A percentile compares a stretch with the other conserved stretches of the same genome.
Conservation (phyloP, 2,888 invertebrate genomes). For the Leptopilina syphax region DNA sequence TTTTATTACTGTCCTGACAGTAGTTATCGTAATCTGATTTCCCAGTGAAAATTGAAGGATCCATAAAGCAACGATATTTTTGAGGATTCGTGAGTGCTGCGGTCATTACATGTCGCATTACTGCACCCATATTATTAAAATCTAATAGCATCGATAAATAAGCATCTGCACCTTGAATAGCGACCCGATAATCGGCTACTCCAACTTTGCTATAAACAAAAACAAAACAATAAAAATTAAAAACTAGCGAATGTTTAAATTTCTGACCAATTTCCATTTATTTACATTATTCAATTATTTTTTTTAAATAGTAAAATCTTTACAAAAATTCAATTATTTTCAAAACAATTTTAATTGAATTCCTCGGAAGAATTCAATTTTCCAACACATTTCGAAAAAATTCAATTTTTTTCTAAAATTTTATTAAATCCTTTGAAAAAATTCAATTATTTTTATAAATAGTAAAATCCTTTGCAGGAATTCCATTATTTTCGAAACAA, state of each 20-base stretch:
- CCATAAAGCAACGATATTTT: conserved; percentile 73
- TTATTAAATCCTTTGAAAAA: no score
- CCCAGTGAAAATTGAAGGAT: conserved; percentile 64
- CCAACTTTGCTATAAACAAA: conserved; percentile 52
- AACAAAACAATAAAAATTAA: conserved; percentile 12
- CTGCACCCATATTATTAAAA: conserved; percentile 96
- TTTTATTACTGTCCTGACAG: conserved; percentile 84
- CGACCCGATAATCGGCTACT: conserved; percentile 81
- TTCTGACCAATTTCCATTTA: no score
- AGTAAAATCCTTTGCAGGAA: no score
- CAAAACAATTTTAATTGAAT: no score
- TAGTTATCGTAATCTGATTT: conserved; percentile 85
- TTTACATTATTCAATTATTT: no score
- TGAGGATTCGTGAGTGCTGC: conserved; percentile 92
- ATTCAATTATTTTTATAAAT: no score
- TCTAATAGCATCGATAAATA: conserved; percentile 95
- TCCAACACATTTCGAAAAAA: no score
- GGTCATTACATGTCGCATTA: conserved; percentile 96
- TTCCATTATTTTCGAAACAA: no score
- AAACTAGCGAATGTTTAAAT: neutral
- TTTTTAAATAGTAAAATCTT: no score
- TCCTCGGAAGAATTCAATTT: no score
- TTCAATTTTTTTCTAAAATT: no score
- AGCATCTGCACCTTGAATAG: conserved; percentile 90
- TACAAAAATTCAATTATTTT: no score